Conservation (phyloP, 2,113 vertebrate species). For the Rhodinocichla rosea region DNA sequence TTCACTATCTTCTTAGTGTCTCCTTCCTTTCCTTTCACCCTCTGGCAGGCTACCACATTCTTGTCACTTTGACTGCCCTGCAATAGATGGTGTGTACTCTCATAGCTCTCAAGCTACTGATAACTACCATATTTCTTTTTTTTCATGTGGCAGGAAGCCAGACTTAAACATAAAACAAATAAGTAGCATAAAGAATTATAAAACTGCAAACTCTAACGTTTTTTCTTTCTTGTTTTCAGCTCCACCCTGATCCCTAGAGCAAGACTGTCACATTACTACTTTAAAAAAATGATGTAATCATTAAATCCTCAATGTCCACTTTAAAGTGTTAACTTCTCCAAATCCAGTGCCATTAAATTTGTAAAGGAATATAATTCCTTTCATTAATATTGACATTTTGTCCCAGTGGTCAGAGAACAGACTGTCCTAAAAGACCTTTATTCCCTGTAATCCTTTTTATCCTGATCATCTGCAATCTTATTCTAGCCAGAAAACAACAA, state of each 20-base stretch:
- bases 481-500: not conserved
- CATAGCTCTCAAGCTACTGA: not conserved
- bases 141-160: not conserved
- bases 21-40: not conserved
- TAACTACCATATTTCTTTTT: not conserved
- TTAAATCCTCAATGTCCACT: not conserved
- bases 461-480: not conserved
- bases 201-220: not conserved
- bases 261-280: not conserved
- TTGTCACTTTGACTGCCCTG: not conserved
- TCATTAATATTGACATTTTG: not conserved
- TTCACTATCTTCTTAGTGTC: not conserved
- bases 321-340: not conserved
- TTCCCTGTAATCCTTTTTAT: not conserved
- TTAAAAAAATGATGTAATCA: not conserved
- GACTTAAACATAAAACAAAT: conserved; percentile 24
- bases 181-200: not conserved
- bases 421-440: not conserved
- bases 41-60: not conserved
- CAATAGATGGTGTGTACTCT: not conserved
- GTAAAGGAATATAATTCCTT: not conserved
- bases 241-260: not conserved
- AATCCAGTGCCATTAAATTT: not conserved
- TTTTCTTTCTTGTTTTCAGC: not conserved
- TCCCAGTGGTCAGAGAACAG: not conserved